These are phyloP conservation scores for Megatriorchis doriae DNA, from an alignment of 2,113 vertebrate genomes.

Conservation along the genomic window DNA sequence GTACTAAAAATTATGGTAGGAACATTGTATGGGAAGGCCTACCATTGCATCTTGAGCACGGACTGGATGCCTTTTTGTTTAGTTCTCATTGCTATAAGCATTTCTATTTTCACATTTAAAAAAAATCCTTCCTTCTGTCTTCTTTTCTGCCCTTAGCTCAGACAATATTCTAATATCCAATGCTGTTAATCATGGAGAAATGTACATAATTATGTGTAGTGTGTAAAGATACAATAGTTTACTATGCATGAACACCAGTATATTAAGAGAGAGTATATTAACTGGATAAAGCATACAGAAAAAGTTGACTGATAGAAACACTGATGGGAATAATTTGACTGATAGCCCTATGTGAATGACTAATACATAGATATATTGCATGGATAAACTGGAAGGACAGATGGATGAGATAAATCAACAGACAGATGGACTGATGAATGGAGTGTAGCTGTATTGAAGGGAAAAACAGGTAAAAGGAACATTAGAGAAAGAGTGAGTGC, in stretches of 20 bases:
- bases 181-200: not conserved
- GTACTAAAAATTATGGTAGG: not conserved
- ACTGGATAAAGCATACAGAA: not conserved
- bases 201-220: not conserved
- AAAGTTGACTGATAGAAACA: not conserved
- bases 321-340: not conserved
- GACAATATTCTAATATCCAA: not conserved
- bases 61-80: not conserved
- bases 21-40: not conserved
- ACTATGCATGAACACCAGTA: not conserved
- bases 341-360: not conserved
- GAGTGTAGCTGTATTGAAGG: not conserved
- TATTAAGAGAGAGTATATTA: not conserved
- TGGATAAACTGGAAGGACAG: not conserved
- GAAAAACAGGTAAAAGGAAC: not conserved
- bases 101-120: not conserved
- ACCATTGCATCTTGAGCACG: not conserved
- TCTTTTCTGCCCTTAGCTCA: not conserved
- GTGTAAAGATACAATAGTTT: not conserved
- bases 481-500: not conserved
- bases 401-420: not conserved
- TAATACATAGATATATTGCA: not conserved
- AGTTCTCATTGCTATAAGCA: not conserved
- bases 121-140: not conserved
- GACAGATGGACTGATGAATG: not conserved